These are phyloP conservation scores for Falco novaeseelandiae DNA, from an alignment of 2,797 vertebrate genomes.

Conservation along the genomic window DNA sequence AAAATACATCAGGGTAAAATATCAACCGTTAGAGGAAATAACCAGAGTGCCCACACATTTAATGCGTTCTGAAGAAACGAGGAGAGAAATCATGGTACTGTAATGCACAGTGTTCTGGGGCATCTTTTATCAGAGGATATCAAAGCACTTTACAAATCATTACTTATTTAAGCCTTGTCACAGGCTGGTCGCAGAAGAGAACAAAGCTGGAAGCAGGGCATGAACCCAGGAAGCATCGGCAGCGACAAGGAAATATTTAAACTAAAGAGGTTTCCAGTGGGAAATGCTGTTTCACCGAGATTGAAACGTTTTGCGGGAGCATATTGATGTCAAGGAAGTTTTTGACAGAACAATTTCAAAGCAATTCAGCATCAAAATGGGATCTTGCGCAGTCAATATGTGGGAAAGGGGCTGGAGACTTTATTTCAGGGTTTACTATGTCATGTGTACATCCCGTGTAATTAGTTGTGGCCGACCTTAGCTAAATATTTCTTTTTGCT, in stretches of 20 bases:
- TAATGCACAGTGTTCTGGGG: background rate
- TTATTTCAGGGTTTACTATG: background rate
- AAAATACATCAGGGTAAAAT: constrained; percentile 9
- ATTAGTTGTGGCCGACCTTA: background rate
- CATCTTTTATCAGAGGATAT: background rate
- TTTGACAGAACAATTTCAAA: background rate
- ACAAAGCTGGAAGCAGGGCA: background rate
- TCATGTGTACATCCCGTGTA: background rate
- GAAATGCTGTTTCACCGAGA: background rate
- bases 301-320: background rate
- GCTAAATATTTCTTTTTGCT: background rate
- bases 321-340: background rate
- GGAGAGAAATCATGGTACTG: background rate
- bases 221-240: background rate
- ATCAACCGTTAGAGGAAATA: background rate
- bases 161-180: background rate
- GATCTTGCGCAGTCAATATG: background rate
- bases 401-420: background rate
- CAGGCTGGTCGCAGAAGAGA: background rate
- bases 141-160: background rate
- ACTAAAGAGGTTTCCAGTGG: background rate
- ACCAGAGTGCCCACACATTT: background rate
- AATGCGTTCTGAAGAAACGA: background rate
- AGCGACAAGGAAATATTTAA: background rate
- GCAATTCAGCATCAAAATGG: background rate